These are phyloP conservation scores for Folsomia candida DNA, from an alignment of 2,888 invertebrate species.

Conservation along the genomic window DNA sequence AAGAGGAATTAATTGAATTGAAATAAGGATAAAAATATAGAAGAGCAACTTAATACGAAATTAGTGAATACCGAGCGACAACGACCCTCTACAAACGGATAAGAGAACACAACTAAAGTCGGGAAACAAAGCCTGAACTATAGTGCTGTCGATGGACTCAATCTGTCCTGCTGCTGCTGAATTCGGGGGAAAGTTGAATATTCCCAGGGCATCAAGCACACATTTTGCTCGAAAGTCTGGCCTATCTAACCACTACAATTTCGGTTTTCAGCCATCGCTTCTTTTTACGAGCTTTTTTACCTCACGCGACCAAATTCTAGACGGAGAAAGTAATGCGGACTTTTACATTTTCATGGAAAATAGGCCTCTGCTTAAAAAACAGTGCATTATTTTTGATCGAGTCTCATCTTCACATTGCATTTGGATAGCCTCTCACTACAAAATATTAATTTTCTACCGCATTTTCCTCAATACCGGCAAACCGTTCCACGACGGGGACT, in stretches of 20 bases:
- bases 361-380: neutral
- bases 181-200: slow-evolving; percentile 6
- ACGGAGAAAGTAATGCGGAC: too few relatives aligned
- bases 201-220: neutral
- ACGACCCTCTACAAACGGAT: slow-evolving; percentile 60
- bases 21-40: slow-evolving; percentile 58
- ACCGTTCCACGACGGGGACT: neutral
- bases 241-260: neutral
- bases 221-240: neutral
- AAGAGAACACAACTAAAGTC: slow-evolving; percentile 62
- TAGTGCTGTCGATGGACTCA: neutral
- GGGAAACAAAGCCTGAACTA: slow-evolving; percentile 59
- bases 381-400: neutral
- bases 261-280: too few relatives aligned
- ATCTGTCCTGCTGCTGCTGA: neutral
- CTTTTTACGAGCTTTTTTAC: too few relatives aligned
- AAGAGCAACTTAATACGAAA: slow-evolving; percentile 55
- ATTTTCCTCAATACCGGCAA: slow-evolving; percentile 3
- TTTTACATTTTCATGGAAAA: neutral
- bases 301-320: too few relatives aligned
- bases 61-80: slow-evolving; percentile 51
- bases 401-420: neutral
- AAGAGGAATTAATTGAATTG: slow-evolving; percentile 43
- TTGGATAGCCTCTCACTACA: neutral
- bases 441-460: neutral